These are phyloP conservation scores for Microcebus griseorufus DNA, from an alignment of 2,113 vertebrate genomes.

Conservation along the genomic window DNA sequence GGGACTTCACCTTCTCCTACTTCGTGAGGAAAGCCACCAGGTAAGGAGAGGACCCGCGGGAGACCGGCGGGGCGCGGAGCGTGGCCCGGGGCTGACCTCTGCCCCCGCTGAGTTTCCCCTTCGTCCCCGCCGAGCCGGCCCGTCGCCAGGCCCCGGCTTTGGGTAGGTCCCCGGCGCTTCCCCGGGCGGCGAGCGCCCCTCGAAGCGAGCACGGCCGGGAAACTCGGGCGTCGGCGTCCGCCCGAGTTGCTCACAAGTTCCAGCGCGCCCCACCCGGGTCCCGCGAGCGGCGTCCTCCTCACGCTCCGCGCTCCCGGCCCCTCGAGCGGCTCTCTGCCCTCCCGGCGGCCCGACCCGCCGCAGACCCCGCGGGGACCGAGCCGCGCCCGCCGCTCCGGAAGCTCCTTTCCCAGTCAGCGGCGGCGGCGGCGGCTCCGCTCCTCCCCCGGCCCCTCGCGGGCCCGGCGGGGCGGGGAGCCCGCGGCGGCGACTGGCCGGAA, in stretches of 20 bases:
- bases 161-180: not conserved
- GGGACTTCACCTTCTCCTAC: conserved; percentile 93
- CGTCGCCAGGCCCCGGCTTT: not conserved
- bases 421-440: conserved; percentile 11
- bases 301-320: not conserved
- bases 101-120: not conserved
- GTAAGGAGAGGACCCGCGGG: conserved; percentile 82
- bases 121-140: not conserved
- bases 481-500: not conserved
- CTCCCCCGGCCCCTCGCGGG: conserved; percentile 41
- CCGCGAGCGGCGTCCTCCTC: not conserved
- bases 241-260: conserved; percentile 57
- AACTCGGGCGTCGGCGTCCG: not conserved
- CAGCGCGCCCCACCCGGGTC: not conserved
- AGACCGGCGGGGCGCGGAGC: not conserved
- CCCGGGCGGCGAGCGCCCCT: too few relatives aligned
- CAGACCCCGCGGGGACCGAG: too few relatives aligned
- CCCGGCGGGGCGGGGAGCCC: conserved; percentile 66
- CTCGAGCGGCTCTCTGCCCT: not conserved
- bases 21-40: conserved; percentile 94
- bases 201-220: not conserved
- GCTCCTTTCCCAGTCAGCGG: conserved; percentile 32
- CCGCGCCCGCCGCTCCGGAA: conserved; percentile 44
- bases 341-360: too few relatives aligned
- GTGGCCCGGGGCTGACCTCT: not conserved